Percentiles rank a stretch among this genome's conserved stretches.
These are phyloP conservation scores for Scortum barcoo DNA, from an alignment of 2,113 vertebrate genomes.

Conservation along the genomic window DNA sequence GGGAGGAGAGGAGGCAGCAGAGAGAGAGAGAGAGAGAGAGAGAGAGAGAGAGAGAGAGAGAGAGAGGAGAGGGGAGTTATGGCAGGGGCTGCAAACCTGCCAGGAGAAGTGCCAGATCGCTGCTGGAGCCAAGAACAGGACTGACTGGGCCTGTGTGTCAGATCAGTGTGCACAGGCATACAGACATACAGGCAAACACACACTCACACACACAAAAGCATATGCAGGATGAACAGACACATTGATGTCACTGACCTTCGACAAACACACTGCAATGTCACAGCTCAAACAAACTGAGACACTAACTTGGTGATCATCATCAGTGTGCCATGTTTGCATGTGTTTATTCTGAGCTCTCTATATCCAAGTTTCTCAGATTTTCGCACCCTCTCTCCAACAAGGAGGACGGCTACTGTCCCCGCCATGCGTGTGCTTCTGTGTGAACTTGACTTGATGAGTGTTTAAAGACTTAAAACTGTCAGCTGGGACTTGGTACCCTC, in stretches of 20 bases:
- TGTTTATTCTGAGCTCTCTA: constrained; percentile 13
- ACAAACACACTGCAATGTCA: constrained; percentile 60
- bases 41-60: background rate
- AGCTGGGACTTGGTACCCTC: constrained; percentile 28
- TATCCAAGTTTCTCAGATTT: background rate
- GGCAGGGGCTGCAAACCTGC: constrained; percentile 68
- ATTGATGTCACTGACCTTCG: constrained; percentile 67
- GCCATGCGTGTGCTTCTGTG: background rate
- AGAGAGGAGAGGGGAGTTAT: constrained; percentile 16
- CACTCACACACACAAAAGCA: constrained; percentile 21
- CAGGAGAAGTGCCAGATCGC: constrained; percentile 76
- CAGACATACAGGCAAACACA: constrained; percentile 25
- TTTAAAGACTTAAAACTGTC: constrained; percentile 55
- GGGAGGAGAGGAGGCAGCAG: constrained; percentile 32
- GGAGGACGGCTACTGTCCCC: constrained; percentile 11
- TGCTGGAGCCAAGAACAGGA: constrained; percentile 77
- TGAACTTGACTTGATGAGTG: constrained; percentile 32
- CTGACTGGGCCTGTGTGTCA: constrained; percentile 75
- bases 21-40: constrained; percentile 7
- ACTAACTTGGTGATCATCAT: background rate
- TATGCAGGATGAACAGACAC: constrained; percentile 62
- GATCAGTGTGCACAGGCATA: constrained; percentile 31
- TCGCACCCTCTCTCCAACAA: constrained; percentile 19
- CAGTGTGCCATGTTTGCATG: background rate
- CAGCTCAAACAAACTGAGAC: constrained; percentile 31